phyloP scores from a whole-genome alignment of 2,888 invertebrate genomes.

The Hydrotaea cyrtoneurina region DNA sequence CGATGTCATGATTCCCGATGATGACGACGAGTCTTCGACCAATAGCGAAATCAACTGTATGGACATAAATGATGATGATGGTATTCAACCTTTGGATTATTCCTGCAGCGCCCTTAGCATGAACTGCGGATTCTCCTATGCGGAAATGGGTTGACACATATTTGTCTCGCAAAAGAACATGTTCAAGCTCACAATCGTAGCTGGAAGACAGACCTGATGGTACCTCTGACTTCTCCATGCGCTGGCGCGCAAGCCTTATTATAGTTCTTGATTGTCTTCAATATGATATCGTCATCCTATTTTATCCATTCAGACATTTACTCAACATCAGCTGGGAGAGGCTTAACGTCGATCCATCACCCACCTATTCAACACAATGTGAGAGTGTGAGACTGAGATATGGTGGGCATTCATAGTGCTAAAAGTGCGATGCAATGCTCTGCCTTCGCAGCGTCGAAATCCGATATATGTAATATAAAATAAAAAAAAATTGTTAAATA shows the following conservation, averaged over 20 bases:
- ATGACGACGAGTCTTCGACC: slow-evolving; percentile 68
- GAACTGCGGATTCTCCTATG: slow-evolving; percentile 56
- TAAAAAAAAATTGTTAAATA: slow-evolving; percentile 54
- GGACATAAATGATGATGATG: slow-evolving; percentile 69
- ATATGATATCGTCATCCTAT: not conserved
- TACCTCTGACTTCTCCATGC: slow-evolving; percentile 17
- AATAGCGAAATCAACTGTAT: slow-evolving; percentile 49
- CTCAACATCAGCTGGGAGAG: slow-evolving; percentile 41
- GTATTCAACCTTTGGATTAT: slow-evolving; percentile 71
- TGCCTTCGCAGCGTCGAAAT: slow-evolving; percentile 11
- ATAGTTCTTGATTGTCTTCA: slow-evolving; percentile 31
- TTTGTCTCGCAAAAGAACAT: slow-evolving; percentile 22
- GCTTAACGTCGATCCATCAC: not conserved
- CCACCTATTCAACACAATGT: slow-evolving; percentile 18
- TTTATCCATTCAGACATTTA: slow-evolving; percentile 27
- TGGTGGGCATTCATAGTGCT: slow-evolving; percentile 30
- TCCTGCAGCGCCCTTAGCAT: slow-evolving; percentile 68
- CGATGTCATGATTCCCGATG: slow-evolving; percentile 74
- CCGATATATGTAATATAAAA: slow-evolving; percentile 38
- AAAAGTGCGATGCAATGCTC: slow-evolving; percentile 13
- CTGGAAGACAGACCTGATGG: slow-evolving; percentile 19
- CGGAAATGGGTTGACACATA: slow-evolving; percentile 63
- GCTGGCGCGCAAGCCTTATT: slow-evolving; percentile 51
- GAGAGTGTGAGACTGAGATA: slow-evolving; percentile 63
- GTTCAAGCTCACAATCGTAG: slow-evolving; percentile 32